phyloP scores from a whole-genome alignment of 2,797 vertebrate species.

The Myotis daubentonii region DNA sequence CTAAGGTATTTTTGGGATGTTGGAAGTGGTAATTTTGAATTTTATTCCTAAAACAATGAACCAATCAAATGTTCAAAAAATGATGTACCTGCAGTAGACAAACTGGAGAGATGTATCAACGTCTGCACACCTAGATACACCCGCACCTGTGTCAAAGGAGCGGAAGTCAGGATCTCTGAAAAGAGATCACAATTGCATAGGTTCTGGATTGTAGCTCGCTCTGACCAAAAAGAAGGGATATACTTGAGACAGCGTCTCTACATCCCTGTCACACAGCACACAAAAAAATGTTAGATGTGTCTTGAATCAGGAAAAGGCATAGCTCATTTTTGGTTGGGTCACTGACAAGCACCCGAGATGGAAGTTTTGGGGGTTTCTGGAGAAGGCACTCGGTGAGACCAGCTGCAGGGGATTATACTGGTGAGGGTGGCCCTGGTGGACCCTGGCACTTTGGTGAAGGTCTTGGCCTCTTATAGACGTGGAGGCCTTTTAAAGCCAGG shows the following conservation, averaged over 20 bases:
- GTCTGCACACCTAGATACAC: rapidly evolving
- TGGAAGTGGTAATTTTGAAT: neutral
- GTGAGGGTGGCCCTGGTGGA: neutral
- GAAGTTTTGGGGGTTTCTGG: neutral
- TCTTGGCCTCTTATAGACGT: neutral
- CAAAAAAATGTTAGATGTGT: neutral
- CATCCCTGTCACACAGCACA: neutral
- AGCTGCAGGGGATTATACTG: rapidly evolving
- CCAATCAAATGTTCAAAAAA: neutral
- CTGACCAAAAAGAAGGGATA: neutral
- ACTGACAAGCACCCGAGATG: neutral
- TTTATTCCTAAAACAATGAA: neutral
- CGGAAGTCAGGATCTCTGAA: neutral
- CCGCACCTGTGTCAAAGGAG: neutral
- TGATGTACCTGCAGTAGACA: rapidly evolving
- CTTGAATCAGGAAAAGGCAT: neutral
- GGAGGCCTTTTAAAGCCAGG: neutral
- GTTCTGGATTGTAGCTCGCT: neutral
- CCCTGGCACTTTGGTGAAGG: neutral
- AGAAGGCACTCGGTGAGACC: rapidly evolving
- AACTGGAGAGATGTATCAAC: rapidly evolving
- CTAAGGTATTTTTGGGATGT: neutral
- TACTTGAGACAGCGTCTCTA: neutral
- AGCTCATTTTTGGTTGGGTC: neutral
- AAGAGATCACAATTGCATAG: rapidly evolving